phyloP scores from a whole-genome alignment of 2,113 vertebrate species.

The Sardina pilchardus region DNA sequence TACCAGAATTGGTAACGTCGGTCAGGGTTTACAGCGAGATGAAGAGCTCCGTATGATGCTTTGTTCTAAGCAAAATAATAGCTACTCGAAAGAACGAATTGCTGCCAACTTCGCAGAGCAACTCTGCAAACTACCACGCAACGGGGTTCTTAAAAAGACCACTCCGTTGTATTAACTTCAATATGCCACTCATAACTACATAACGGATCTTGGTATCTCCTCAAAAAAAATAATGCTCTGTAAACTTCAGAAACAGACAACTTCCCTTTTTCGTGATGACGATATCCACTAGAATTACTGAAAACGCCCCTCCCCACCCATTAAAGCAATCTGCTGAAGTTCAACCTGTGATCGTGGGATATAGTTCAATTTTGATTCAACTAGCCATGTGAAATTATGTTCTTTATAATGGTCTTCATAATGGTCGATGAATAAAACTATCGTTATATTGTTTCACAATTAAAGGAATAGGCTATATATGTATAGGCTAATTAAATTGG shows the following conservation, averaged over 20 bases:
- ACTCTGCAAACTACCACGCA: neutral
- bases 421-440: neutral
- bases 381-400: too few relatives aligned
- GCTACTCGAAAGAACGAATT: constrained; percentile 6
- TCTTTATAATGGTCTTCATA: too few relatives aligned
- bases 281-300: constrained; percentile 27
- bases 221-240: neutral
- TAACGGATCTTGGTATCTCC: neutral
- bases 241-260: neutral
- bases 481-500: too few relatives aligned
- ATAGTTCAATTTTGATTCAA: neutral
- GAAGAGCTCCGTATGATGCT: constrained; percentile 12
- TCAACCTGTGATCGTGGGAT: neutral
- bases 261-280: constrained; percentile 23
- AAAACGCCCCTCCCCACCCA: constrained; percentile 26
- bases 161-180: neutral
- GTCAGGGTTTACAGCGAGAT: neutral
- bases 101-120: neutral
- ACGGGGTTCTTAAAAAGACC: neutral
- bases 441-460: neutral
- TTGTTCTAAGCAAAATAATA: constrained; percentile 28
- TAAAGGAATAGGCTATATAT: too few relatives aligned
- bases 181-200: neutral
- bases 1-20: neutral
- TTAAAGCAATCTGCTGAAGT: neutral